Evolutionary conservation across 1,140 invertebrate genomes (phyloP).

Genomic region (Heliothis virescens): DNA sequence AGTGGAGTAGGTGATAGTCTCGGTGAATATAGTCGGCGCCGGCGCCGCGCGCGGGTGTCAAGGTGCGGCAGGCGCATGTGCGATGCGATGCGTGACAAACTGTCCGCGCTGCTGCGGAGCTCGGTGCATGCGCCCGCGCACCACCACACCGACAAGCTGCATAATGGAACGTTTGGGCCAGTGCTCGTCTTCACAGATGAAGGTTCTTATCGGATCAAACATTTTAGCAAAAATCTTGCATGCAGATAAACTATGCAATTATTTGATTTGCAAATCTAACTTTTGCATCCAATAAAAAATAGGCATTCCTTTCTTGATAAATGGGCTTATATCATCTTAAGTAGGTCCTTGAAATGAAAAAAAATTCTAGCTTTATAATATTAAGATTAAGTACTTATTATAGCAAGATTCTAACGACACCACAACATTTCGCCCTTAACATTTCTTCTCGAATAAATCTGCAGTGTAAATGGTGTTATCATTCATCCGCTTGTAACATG

Average conservation of each 20-base stretch:
- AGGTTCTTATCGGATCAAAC: conserved; percentile 12
- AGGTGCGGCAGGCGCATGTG: conserved; percentile 66
- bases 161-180: conserved; percentile 68
- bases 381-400: too few relatives aligned
- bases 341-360: too few relatives aligned
- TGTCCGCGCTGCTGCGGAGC: conserved; percentile 73
- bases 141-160: conserved; percentile 69
- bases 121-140: conserved; percentile 70
- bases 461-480: conserved; percentile 17
- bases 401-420: too few relatives aligned
- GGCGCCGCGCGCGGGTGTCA: conserved; percentile 66
- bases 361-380: too few relatives aligned
- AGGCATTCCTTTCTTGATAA: too few relatives aligned
- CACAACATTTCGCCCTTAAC: not conserved
- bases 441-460: conserved; percentile 2
- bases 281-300: not conserved
- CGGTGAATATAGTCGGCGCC: conserved; percentile 61
- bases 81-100: conserved; percentile 83
- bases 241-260: not conserved
- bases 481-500: conserved; percentile 25
- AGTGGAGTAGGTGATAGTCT: conserved; percentile 46
- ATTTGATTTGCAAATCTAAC: not conserved
- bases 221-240: too few relatives aligned
- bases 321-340: too few relatives aligned
- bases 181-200: conserved; percentile 67